Conservation (phyloP, 2,113 vertebrate genomes). For the Onychorhynchus coronatus region DNA sequence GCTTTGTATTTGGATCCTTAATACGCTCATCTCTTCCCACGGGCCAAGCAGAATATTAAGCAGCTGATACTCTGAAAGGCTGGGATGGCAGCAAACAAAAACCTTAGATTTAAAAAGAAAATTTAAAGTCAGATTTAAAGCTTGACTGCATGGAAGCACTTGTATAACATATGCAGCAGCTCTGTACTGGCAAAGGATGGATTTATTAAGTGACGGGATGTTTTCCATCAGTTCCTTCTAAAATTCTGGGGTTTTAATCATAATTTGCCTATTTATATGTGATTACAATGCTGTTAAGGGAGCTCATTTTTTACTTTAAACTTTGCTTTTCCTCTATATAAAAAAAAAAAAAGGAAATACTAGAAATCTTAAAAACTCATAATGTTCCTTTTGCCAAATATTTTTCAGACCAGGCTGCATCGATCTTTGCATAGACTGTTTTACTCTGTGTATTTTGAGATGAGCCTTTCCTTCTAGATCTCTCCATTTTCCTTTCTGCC, state of each 20-base stretch:
- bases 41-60: conserved; percentile 13
- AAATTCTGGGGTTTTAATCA: not conserved
- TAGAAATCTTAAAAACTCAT: not conserved
- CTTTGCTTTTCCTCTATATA: not conserved
- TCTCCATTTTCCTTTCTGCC: not conserved
- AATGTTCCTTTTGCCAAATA: not conserved
- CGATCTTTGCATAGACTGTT: not conserved
- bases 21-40: not conserved
- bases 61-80: not conserved
- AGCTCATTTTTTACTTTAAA: not conserved
- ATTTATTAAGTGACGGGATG: not conserved
- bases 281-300: not conserved
- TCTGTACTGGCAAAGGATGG: not conserved
- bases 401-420: not conserved
- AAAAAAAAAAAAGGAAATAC: not conserved
- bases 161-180: not conserved
- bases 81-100: not conserved
- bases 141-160: not conserved
- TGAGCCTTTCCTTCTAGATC: not conserved
- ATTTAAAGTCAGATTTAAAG: not conserved
- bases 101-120: not conserved
- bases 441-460: not conserved
- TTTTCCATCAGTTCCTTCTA: not conserved
- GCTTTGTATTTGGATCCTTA: conserved; percentile 18
- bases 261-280: not conserved